Conservation (phyloP, 2,888 invertebrate species). For the Linyphia triangularis region DNA sequence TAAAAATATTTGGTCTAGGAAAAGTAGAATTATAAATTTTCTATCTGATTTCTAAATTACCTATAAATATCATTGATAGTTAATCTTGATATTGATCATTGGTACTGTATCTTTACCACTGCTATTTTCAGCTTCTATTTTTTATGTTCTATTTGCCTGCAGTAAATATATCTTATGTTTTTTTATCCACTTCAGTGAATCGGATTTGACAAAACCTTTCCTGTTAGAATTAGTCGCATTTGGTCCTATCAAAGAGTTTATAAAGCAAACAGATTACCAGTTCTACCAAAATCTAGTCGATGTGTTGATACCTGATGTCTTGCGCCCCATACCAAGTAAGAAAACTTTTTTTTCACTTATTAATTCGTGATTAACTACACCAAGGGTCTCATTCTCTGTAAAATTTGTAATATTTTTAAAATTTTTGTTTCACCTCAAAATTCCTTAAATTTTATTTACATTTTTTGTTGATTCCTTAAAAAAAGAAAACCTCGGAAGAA, state of each 20-base stretch:
- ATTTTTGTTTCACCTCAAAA: background rate
- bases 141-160: background rate
- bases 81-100: too few species aligned
- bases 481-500: too few species aligned
- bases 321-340: constrained; percentile 94
- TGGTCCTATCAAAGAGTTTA: constrained; percentile 88
- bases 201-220: constrained; percentile 36
- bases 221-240: constrained; percentile 84
- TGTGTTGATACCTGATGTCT: constrained; percentile 96
- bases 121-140: constrained; percentile 1
- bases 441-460: too few species aligned
- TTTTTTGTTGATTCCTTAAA: too few species aligned
- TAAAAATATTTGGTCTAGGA: too few species aligned
- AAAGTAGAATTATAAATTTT: too few species aligned
- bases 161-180: background rate
- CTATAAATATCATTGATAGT: too few species aligned
- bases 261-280: constrained; percentile 90
- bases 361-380: background rate
- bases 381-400: background rate
- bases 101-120: too few species aligned
- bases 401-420: background rate
- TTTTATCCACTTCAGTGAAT: constrained; percentile 32
- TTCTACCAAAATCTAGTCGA: constrained; percentile 98
- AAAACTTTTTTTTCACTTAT: constrained; percentile 54
- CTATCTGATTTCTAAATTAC: too few species aligned